Base-by-base conservation (phyloP, 2,888 invertebrate genomes). In the Eutolmus rufibarbis region DNA sequence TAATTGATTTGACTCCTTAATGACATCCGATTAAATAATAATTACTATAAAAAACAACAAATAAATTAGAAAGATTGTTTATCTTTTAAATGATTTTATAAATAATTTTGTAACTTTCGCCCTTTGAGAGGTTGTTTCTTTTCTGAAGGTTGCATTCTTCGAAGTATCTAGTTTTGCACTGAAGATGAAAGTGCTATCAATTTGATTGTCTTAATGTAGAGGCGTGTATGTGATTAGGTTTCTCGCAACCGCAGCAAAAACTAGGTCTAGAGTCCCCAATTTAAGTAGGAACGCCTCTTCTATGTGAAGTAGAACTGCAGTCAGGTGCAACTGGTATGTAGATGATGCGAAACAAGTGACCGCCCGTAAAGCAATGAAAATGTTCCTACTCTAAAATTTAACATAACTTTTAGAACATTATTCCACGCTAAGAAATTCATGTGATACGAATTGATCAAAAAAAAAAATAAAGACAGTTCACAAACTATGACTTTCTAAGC, bases 21-120 rank as follows among this genome's bases (percentile, higher is more conserved):
- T 56, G 82, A 57, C 82, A 57, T 82, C 82, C 57, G 82, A 82
- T 82, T 82, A 82, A 82, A 82, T 82, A 82, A 82, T 82, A 82
- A 66, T 82, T 82, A 82, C 82, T 82, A 82, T 37, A 57, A 82
- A 78, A 82, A 82, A 82, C 82, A 82, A 82, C 57, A 82, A 82
- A 82, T 82, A 82, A 82, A 66, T 82, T 57, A 82, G 14, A 40
- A 79, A 28, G 76, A 66, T 66, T 34, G 40, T 82, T 57, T 82
- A 56, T 57, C 57, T 19, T 82, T 34, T 57, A 82, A 16, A 82
- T 76, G 34, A 37, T 76, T 34, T 76, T 40, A 76, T 37, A 76
- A 76, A 37, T 40, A 76, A 76, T 76, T 76, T 76, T 16, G 8
- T 74, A 37, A 34, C 76, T 76, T 37, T 76, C 12, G 76, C 37